These are phyloP conservation scores for Catostomus latipinnis DNA, from an alignment of 2,797 vertebrate species.

Conservation along the genomic window DNA sequence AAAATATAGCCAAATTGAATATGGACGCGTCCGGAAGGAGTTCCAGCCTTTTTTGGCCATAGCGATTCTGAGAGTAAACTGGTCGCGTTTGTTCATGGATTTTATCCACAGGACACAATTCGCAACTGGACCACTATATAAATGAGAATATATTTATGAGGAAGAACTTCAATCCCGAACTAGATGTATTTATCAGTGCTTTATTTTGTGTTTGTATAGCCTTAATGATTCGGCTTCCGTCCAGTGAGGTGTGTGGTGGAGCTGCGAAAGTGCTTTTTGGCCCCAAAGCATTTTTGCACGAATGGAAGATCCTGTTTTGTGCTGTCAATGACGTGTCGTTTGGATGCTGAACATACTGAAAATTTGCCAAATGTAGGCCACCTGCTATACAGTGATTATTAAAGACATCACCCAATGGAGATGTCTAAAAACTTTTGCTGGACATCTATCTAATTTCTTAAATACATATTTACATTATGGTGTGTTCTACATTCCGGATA, in stretches of 20 bases:
- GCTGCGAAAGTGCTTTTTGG: constrained; percentile 91
- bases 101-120: constrained; percentile 84
- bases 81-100: constrained; percentile 75
- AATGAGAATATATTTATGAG: constrained; percentile 71
- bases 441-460: constrained; percentile 78
- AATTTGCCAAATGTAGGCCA: constrained; percentile 81
- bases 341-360: constrained; percentile 85
- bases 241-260: constrained; percentile 85
- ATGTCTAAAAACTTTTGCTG: constrained; percentile 77
- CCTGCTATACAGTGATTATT: constrained; percentile 79
- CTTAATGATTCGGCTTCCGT: constrained; percentile 88
- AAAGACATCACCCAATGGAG: constrained; percentile 75
- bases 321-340: constrained; percentile 84
- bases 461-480: constrained; percentile 82
- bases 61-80: constrained; percentile 84
- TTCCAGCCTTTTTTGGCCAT: constrained; percentile 85
- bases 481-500: constrained; percentile 82
- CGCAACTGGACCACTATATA: constrained; percentile 68
- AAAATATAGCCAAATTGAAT: constrained; percentile 79
- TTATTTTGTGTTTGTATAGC: constrained; percentile 94
- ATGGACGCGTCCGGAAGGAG: constrained; percentile 88
- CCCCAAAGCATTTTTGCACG: constrained; percentile 94
- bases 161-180: constrained; percentile 74
- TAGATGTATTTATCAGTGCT: constrained; percentile 82
- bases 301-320: constrained; percentile 83